Conservation (phyloP, 2,797 vertebrate species). For the Enteromius afrohamiltoni region DNA sequence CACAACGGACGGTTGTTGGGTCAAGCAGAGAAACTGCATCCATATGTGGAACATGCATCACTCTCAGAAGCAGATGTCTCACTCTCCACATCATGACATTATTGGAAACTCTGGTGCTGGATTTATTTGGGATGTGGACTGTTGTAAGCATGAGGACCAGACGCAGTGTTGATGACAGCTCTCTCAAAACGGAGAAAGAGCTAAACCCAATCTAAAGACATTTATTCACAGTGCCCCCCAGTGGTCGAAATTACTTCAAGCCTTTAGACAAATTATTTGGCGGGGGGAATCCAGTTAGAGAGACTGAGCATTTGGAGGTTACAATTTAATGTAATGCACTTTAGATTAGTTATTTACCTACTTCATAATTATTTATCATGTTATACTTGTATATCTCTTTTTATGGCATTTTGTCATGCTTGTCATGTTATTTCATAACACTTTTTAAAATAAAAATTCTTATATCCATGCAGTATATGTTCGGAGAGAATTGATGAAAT, state of each 20-base stretch:
- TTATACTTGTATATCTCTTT: neutral
- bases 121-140: slow-evolving; percentile 9
- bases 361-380: neutral
- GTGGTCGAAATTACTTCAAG: neutral
- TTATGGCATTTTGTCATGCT: neutral
- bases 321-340: neutral
- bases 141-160: slow-evolving; percentile 12
- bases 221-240: neutral
- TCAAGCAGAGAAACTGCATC: slow-evolving; percentile 3
- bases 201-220: neutral
- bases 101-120: neutral
- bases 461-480: neutral
- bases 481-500: neutral
- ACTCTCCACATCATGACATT: slow-evolving; percentile 24
- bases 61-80: slow-evolving; percentile 29
- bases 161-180: neutral
- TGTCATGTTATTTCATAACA: neutral
- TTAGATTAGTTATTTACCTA: neutral
- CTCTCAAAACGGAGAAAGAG: neutral
- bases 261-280: neutral
- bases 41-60: slow-evolving; percentile 24
- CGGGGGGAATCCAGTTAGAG: neutral
- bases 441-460: neutral
- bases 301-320: neutral
- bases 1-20: slow-evolving; percentile 39